A percentile compares a stretch with the other conserved stretches of the same genome.
Conservation (phyloP, 2,113 vertebrate genomes). For the Nothobranchius kuhntae region DNA sequence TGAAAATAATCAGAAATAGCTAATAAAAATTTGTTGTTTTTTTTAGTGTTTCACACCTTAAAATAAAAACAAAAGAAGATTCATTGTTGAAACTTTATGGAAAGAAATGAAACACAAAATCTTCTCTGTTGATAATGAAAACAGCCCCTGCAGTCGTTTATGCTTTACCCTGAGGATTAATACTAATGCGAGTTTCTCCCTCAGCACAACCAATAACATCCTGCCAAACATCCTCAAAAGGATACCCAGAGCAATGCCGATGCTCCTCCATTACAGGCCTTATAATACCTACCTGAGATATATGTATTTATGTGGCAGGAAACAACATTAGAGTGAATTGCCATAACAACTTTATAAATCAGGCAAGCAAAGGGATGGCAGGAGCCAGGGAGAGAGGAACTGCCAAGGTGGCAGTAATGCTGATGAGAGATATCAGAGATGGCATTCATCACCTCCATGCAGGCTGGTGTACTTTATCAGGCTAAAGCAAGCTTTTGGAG, state of each 20-base stretch:
- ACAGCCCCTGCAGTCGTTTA: constrained; percentile 35
- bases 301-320: constrained; percentile 80
- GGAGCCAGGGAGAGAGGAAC: constrained; percentile 36
- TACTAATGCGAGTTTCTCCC: constrained; percentile 59
- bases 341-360: constrained; percentile 81
- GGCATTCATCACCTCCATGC: constrained; percentile 57
- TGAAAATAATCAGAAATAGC: no score
- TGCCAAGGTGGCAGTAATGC: constrained; percentile 57
- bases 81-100: constrained; percentile 1
- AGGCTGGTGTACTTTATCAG: constrained; percentile 36
- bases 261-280: constrained; percentile 71
- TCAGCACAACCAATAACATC: constrained; percentile 62
- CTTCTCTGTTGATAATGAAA: constrained; percentile 52
- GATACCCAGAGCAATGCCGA: constrained; percentile 58
- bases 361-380: constrained; percentile 55
- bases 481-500: constrained; percentile 37
- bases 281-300: constrained; percentile 74
- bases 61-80: no score
- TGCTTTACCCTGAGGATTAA: constrained; percentile 55
- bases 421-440: constrained; percentile 56
- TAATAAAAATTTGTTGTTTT: no score
- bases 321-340: constrained; percentile 79
- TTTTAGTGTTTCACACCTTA: no score
- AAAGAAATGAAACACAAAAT: constrained; percentile 37
- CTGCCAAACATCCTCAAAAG: constrained; percentile 64